A percentile compares a stretch with the other conserved stretches of the same genome.
Conservation (phyloP, 2,888 invertebrate species). For the Encarsia formosa region DNA sequence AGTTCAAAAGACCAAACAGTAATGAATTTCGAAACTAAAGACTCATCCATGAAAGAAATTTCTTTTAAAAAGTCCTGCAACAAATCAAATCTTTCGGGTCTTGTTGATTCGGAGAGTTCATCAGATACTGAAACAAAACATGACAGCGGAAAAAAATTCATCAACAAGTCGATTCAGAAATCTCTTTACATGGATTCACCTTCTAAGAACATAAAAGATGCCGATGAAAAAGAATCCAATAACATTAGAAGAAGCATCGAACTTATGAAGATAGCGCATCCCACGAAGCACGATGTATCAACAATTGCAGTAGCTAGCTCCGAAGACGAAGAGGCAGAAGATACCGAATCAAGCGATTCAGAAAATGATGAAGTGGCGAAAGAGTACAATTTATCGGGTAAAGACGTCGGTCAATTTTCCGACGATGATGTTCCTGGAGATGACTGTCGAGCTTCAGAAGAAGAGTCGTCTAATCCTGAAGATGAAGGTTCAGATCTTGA, state of each 20-base stretch:
- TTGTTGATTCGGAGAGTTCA: neutral
- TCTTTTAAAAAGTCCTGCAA: no score
- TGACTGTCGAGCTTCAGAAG: conserved; percentile 41
- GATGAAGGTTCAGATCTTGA: conserved; percentile 40
- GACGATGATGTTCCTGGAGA: conserved; percentile 42
- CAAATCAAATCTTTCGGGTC: neutral
- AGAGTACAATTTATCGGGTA: conserved; percentile 41
- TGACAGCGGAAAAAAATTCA: no score
- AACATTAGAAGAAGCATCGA: conserved; percentile 10
- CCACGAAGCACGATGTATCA: conserved; percentile 22
- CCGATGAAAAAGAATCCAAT: neutral
- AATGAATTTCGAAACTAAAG: no score
- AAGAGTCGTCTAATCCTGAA: conserved; percentile 37
- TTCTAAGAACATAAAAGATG: no score
- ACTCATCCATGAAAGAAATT: no score
- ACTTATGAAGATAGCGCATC: conserved; percentile 11
- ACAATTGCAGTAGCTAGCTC: conserved; percentile 28
- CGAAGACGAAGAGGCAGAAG: conserved; percentile 8
- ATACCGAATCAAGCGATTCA: neutral
- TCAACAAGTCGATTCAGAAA: no score
- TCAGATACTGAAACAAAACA: neutral
- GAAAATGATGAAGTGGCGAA: conserved; percentile 34
- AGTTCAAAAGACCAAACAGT: no score
- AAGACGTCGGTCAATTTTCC: conserved; percentile 28
- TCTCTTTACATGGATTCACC: no score